phyloP scores from a whole-genome alignment of 2,888 invertebrate genomes.

The Odontothrips loti region DNA sequence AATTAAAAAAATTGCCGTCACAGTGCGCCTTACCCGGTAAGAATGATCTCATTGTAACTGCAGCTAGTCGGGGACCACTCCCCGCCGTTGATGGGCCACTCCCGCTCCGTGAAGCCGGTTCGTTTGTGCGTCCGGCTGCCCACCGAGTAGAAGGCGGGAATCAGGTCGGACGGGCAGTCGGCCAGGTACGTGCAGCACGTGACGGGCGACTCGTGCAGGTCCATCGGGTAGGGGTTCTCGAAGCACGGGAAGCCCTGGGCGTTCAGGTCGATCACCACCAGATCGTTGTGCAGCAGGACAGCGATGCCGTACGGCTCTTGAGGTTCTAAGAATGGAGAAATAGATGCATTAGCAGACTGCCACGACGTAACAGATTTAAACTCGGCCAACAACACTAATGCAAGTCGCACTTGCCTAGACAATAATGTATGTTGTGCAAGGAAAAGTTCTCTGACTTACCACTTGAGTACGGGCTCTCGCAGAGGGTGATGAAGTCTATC shows the following conservation, averaged over 20 bases:
- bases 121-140: constrained; percentile 68
- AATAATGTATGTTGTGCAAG: neutral
- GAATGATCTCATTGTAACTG: constrained; percentile 95
- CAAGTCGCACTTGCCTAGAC: neutral
- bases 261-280: constrained; percentile 95
- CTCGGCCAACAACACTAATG: constrained; percentile 57
- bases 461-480: constrained; percentile 89
- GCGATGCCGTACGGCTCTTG: constrained; percentile 98
- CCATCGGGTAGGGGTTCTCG: constrained; percentile 99
- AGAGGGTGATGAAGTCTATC: constrained; percentile 92
- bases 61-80: constrained; percentile 93
- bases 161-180: constrained; percentile 96
- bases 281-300: constrained; percentile 93
- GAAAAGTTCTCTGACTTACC: constrained; percentile 55
- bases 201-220: constrained; percentile 97
- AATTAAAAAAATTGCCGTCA: no score
- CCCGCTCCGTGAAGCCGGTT: constrained; percentile 80
- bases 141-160: constrained; percentile 96
- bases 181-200: constrained; percentile 96
- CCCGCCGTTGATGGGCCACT: constrained; percentile 97
- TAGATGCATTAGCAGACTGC: no score
- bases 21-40: constrained; percentile 76
- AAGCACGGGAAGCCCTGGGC: constrained; percentile 96
- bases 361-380: no score
- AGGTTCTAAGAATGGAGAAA: constrained; percentile 63